phyloP scores from a whole-genome alignment of 1,140 invertebrate species.

The Nylanderia fulva region DNA sequence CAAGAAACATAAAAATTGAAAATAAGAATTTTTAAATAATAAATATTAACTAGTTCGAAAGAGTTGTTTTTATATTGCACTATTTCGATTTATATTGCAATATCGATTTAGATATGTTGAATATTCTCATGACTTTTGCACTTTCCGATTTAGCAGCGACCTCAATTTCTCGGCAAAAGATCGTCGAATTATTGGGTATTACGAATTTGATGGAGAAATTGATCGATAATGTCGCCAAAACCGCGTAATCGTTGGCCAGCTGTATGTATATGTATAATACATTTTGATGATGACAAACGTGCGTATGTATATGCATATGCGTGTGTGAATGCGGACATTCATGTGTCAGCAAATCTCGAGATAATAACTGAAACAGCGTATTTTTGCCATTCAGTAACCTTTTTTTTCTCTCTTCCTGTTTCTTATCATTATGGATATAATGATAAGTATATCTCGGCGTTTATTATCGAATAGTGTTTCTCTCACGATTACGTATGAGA shows the following conservation, averaged over 20 bases:
- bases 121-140: not conserved
- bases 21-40: conserved; percentile 1
- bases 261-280: not conserved
- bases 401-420: not conserved
- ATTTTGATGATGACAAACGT: conserved; percentile 25
- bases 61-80: not conserved
- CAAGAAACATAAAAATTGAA: not conserved
- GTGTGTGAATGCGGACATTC: not conserved
- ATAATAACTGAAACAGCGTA: conserved; percentile 64
- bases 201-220: conserved; percentile 5
- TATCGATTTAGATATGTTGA: not conserved
- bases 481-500: not conserved
- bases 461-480: conserved; percentile 63
- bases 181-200: not conserved
- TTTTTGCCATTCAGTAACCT: conserved; percentile 58
- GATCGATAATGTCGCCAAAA: conserved; percentile 31
- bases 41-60: not conserved
- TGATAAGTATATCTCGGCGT: conserved; percentile 61
- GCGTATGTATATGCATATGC: not conserved
- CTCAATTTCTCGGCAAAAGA: not conserved
- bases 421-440: conserved; percentile 50
- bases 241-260: not conserved
- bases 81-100: not conserved
- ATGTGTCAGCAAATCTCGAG: conserved; percentile 65
- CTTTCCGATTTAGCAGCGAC: not conserved